phyloP scores from a whole-genome alignment of 2,113 vertebrate genomes.

The Prietella phreatophila region DNA sequence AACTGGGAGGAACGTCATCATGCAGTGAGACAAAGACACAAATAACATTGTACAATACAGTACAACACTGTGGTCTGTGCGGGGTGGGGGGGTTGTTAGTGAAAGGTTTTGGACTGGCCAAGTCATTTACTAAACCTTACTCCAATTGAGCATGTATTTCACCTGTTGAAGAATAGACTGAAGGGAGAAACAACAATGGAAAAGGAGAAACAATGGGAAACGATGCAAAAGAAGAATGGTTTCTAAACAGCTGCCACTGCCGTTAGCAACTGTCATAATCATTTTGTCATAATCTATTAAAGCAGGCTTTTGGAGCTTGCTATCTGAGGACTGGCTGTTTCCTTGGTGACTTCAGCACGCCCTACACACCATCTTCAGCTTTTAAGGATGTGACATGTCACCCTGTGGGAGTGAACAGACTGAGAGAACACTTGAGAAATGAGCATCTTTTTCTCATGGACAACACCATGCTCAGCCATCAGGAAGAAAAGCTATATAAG shows the following conservation, averaged over 20 bases:
- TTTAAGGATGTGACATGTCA: slow-evolving; percentile 53
- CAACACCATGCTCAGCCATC: background rate
- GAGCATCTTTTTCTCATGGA: slow-evolving; percentile 33
- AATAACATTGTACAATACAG: background rate
- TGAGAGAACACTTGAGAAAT: slow-evolving; percentile 42
- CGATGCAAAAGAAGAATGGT: background rate
- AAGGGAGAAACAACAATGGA: background rate
- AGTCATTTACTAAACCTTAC: background rate
- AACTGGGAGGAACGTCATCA: background rate
- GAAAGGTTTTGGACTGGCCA: background rate
- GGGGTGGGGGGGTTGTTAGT: background rate
- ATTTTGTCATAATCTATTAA: slow-evolving; percentile 20
- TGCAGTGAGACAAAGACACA: background rate
- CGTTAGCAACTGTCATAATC: background rate
- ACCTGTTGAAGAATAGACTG: background rate
- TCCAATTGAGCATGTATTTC: background rate
- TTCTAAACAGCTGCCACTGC: background rate
- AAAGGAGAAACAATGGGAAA: background rate
- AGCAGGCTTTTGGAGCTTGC: background rate
- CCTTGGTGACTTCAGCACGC: background rate
- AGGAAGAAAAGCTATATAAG: background rate
- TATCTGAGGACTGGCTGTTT: background rate
- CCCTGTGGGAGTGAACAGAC: slow-evolving; percentile 40
- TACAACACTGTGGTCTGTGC: too few relatives aligned
- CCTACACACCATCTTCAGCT: slow-evolving; percentile 2